Percentiles rank a stretch among this genome's conserved stretches.
Evolutionary conservation across 35 echinoderm and acorn worm species (phyloP).

Genomic region (Hemicentrotus pulcherrimus): DNA sequence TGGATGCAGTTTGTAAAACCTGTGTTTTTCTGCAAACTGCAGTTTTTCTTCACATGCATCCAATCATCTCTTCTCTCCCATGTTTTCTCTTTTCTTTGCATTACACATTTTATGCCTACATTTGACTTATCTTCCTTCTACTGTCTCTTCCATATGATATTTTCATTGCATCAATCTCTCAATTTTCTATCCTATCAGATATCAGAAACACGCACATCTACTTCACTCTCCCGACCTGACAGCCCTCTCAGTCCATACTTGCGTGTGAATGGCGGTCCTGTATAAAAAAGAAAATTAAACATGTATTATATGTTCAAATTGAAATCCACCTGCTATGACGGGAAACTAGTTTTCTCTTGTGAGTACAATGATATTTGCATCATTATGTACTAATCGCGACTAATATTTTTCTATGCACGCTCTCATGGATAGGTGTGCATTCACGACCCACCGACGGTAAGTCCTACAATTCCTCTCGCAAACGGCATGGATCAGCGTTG

Average conservation of each 20-base stretch:
- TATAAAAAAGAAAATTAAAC: background rate
- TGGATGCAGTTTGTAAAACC: background rate
- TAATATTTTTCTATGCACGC: background rate
- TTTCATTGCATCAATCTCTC: background rate
- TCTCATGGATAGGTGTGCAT: background rate
- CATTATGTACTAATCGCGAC: background rate
- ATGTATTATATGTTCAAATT: background rate
- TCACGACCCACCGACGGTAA: background rate
- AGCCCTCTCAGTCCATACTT: background rate
- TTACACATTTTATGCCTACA: background rate
- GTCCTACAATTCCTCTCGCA: background rate
- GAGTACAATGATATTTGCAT: background rate
- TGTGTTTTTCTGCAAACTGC: background rate
- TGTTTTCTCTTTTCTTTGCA: background rate
- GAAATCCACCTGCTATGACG: background rate
- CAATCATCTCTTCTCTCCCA: too few species aligned
- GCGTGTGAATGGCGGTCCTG: background rate
- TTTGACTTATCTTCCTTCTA: background rate
- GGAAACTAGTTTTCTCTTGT: background rate
- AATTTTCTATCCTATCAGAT: background rate
- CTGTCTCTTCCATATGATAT: background rate
- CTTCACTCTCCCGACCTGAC: background rate
- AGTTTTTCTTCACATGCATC: background rate
- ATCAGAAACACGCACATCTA: background rate
- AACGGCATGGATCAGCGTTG: background rate